phyloP scores from a whole-genome alignment of 2,113 vertebrate species.

The Laticauda colubrina region DNA sequence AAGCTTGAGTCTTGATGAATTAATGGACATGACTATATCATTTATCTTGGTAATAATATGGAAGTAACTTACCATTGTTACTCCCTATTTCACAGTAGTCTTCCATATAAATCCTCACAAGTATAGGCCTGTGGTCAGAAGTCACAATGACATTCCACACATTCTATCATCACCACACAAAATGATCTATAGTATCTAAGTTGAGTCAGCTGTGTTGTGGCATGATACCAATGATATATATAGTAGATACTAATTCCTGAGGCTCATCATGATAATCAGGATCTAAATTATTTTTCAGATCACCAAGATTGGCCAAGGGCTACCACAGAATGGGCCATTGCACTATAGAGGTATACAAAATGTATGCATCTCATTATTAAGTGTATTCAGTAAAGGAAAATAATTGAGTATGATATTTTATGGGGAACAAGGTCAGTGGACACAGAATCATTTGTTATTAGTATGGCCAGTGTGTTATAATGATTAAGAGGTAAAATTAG shows the following conservation, averaged over 20 bases:
- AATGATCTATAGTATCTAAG: neutral
- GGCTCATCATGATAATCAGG: neutral
- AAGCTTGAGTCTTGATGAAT: neutral
- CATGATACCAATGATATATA: neutral
- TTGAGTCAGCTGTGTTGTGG: neutral
- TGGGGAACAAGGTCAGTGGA: neutral
- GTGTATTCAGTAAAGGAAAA: neutral
- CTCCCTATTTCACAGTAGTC: neutral
- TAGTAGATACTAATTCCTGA: neutral
- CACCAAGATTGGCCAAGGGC: neutral
- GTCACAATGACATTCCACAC: neutral
- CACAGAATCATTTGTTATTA: neutral
- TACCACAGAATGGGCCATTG: neutral
- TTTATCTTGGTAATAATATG: neutral
- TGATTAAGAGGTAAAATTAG: neutral
- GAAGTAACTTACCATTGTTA: neutral
- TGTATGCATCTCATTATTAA: neutral
- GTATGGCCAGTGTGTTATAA: neutral
- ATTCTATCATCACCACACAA: neutral
- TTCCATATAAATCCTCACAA: neutral
- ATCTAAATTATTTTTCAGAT: neutral
- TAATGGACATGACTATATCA: neutral
- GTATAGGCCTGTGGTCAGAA: neutral
- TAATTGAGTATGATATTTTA: neutral
- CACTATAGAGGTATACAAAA: neutral